Percentiles rank a stretch among this genome's conserved stretches.
phyloP scores from a whole-genome alignment of 2,113 vertebrate species.

The Tachycineta bicolor region DNA sequence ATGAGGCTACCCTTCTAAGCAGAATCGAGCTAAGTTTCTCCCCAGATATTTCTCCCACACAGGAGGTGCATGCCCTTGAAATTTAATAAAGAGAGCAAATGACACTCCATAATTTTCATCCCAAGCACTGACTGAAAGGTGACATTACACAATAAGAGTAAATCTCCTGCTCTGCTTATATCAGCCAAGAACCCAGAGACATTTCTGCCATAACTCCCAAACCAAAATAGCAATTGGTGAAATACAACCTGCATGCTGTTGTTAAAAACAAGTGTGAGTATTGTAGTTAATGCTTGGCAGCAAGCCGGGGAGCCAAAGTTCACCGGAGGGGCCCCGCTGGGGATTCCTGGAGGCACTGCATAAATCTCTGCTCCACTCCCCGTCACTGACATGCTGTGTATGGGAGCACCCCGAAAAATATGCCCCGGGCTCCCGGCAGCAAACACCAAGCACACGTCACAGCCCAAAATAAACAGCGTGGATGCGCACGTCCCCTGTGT shows the following conservation, averaged over 20 bases:
- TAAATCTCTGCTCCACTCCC: background rate
- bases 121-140: slow-evolving; percentile 68
- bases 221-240: slow-evolving; percentile 77
- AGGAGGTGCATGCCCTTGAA: slow-evolving; percentile 48
- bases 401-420: background rate
- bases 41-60: background rate
- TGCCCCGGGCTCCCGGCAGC: background rate
- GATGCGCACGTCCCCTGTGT: background rate
- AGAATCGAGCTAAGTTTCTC: background rate
- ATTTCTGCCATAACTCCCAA: slow-evolving; percentile 70
- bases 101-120: slow-evolving; percentile 13
- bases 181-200: slow-evolving; percentile 47
- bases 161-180: background rate
- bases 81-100: slow-evolving; percentile 53
- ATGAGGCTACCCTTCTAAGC: background rate
- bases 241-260: slow-evolving; percentile 75
- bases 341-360: slow-evolving; percentile 29
- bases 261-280: slow-evolving; percentile 78
- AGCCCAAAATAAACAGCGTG: background rate
- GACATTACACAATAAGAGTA: slow-evolving; percentile 66
- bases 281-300: slow-evolving; percentile 78
- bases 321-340: slow-evolving; percentile 16
- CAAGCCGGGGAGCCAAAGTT: slow-evolving; percentile 43
- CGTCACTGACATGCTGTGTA: accelerated
- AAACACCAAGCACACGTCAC: background rate